Percentiles rank a stretch among this genome's conserved stretches.
Evolutionary conservation across 2,113 vertebrate genomes (phyloP).

Genomic region (Pomatostomus ruficeps): DNA sequence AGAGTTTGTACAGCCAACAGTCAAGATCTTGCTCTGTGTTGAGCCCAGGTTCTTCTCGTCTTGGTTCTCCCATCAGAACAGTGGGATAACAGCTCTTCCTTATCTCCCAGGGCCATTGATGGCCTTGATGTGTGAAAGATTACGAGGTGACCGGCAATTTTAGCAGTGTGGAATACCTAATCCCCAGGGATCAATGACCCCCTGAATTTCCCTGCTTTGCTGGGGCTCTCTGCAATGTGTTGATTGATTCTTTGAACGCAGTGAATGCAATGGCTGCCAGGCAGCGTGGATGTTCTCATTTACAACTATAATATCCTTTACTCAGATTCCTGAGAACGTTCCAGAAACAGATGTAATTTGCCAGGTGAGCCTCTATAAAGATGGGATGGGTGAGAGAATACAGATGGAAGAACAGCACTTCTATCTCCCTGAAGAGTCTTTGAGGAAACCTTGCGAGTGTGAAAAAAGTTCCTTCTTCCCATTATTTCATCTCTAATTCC

Average conservation of each 20-base stretch:
- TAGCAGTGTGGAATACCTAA: not conserved
- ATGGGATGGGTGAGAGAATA: conserved; percentile 18
- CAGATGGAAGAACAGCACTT: conserved; percentile 29
- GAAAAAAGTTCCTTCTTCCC: not conserved
- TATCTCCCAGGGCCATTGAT: not conserved
- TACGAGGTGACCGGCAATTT: not conserved
- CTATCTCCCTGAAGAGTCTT: conserved; percentile 11
- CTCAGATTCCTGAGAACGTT: conserved; percentile 19
- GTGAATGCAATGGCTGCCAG: not conserved
- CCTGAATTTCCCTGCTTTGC: not conserved
- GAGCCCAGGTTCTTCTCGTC: not conserved
- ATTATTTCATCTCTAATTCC: not conserved
- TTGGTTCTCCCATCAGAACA: not conserved
- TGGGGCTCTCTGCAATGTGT: not conserved
- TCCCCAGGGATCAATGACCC: not conserved
- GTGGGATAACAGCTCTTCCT: not conserved
- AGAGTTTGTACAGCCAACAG: not conserved
- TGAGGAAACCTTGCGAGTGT: not conserved
- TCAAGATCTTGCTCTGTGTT: not conserved
- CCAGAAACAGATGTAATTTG: conserved; percentile 15
- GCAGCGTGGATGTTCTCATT: conserved; percentile 19
- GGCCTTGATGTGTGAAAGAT: not conserved
- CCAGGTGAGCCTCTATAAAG: conserved; percentile 37
- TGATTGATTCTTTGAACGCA: not conserved
- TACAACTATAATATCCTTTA: conserved; percentile 1